Conservation (phyloP, 1,140 invertebrate species). For the Calliopsis andreniformis region DNA sequence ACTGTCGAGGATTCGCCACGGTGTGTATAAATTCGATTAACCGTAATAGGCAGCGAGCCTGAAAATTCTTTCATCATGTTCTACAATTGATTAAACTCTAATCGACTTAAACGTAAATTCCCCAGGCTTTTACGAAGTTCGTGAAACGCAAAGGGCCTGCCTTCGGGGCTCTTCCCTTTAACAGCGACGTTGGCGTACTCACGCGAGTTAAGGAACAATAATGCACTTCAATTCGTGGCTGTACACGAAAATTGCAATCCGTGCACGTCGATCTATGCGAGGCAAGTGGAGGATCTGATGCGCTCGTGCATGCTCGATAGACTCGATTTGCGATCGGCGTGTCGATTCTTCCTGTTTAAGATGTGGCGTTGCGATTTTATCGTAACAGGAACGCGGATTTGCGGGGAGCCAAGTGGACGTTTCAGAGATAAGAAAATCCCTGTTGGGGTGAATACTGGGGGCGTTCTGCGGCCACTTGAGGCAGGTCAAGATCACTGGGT, state of each 20-base stretch:
- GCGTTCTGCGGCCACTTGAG: slow-evolving; percentile 1
- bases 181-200: slow-evolving; percentile 5
- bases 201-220: slow-evolving; percentile 2
- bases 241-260: slow-evolving; percentile 2
- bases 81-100: neutral
- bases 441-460: neutral
- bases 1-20: slow-evolving; percentile 1
- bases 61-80: neutral
- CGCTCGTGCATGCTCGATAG: slow-evolving; percentile 29
- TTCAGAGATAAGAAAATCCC: neutral
- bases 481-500: slow-evolving; percentile 40
- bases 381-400: neutral
- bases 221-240: neutral
- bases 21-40: neutral
- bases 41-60: neutral
- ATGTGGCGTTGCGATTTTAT: neutral
- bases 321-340: slow-evolving; percentile 23
- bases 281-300: neutral
- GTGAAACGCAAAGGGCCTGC: neutral
- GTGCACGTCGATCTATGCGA: slow-evolving; percentile 6
- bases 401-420: neutral
- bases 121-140: too few species aligned
- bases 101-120: too few species aligned
- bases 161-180: slow-evolving; percentile 27
- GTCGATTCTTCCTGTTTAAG: neutral